Evolutionary conservation across 2,888 invertebrate genomes (phyloP), one percentile per base, ranked within the genome.

Genomic region (Rotaria socialis): DNA sequence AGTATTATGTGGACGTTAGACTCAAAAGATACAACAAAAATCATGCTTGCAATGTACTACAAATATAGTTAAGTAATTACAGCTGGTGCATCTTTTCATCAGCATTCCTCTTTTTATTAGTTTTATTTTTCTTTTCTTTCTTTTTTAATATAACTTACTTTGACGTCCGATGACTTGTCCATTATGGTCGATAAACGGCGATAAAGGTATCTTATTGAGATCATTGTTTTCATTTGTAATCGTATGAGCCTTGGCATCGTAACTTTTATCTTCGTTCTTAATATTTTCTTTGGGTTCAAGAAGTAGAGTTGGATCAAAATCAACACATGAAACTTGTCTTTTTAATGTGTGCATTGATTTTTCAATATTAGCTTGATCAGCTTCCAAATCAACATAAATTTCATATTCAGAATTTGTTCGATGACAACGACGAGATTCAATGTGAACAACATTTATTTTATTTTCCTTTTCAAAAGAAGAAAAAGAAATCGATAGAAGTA

Each of bases 351-450:
- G 8, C 80, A 80, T 80, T 4, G n/a, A 24, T n/a, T 80, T 8
- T 14, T 80, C 14, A 47, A 80, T n/a, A 47, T 14, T 7, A 11
- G 8, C 2, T 41, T 47, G 24, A 80, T 80, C 80, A 22, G 96
- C 96, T 90, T 97, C 96, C 14, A 97, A 94, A 90, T 97, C 96
- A 86, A 97, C 95, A 88, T 96, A 93, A 88, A 97, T 96, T 91
- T 97, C 97, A 87, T 94, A 95, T 93, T 96, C 92, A 2, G 92
- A 90, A 84, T 90, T 89, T 47, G 88, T 87, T 60, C 88, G 88
- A 85, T 88, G 88, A 5, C 90, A 89, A 87, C 93, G 95, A 85
- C 97, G 93, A 0, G 97, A 95, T 91, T 97, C 97, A 89, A 97
- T 95, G 91, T 97, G 97, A 56, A 96, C 93, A 11, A 97, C 96